phyloP scores from a whole-genome alignment of 1,140 invertebrate species.

The Eriosoma lanigerum region DNA sequence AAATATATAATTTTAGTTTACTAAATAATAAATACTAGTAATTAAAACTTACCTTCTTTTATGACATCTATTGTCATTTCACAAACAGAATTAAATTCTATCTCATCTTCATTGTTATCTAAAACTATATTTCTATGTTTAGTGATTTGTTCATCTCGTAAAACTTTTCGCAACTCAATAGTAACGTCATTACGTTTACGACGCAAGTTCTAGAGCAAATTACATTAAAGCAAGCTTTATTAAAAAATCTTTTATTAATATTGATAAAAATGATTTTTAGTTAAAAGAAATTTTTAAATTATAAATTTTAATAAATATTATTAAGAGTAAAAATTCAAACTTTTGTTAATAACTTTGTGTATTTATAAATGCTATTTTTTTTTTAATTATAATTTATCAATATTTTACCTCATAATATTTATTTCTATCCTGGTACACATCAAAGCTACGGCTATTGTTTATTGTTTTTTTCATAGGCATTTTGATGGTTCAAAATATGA shows the following conservation, averaged over 20 bases:
- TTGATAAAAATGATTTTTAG: no score
- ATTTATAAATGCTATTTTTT: no score
- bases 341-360: no score
- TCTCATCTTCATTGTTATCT: slow-evolving; percentile 58
- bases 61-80: slow-evolving; percentile 58
- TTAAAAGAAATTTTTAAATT: no score
- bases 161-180: slow-evolving; percentile 87
- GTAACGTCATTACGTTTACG: slow-evolving; percentile 83
- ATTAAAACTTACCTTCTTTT: slow-evolving; percentile 52
- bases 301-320: no score
- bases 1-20: no score
- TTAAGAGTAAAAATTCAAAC: no score
- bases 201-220: slow-evolving; percentile 68
- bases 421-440: slow-evolving; percentile 31
- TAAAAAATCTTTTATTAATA: no score
- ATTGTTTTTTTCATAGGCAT: slow-evolving; percentile 18
- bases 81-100: slow-evolving; percentile 59
- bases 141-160: slow-evolving; percentile 92
- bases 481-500: background rate
- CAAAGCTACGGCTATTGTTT: slow-evolving; percentile 34
- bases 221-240: no score
- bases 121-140: slow-evolving; percentile 86
- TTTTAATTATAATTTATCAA: background rate
- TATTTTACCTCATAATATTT: slow-evolving; percentile 41
- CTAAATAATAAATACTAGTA: no score